Percentiles rank a stretch among this genome's conserved stretches.
Conservation (phyloP, 2,888 invertebrate genomes). For the Rhingia rostrata region DNA sequence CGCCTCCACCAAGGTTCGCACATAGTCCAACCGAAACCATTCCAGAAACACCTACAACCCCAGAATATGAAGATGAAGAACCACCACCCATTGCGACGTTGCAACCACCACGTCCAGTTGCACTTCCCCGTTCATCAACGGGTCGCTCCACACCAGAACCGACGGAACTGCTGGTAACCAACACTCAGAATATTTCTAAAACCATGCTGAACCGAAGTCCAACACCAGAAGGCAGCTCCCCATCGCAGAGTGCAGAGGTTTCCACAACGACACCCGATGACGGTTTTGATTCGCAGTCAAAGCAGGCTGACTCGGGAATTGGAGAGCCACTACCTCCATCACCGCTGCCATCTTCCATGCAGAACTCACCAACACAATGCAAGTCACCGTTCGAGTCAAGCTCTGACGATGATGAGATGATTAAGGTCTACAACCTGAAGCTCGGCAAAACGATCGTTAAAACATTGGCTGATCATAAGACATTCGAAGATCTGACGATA, state of each 20-base stretch:
- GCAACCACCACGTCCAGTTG: conserved; percentile 24
- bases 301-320: conserved; percentile 81
- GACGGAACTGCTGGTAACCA: conserved; percentile 33
- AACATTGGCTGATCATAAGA: conserved; percentile 74
- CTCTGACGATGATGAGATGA: conserved; percentile 82
- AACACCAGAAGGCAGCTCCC: conserved; percentile 79
- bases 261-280: conserved; percentile 63
- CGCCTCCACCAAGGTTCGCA: conserved; percentile 66
- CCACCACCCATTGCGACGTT: conserved; percentile 45
- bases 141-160: conserved; percentile 37
- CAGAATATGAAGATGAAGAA: conserved; percentile 21
- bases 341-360: conserved; percentile 77
- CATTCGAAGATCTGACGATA: conserved; percentile 73
- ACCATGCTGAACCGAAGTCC: conserved; percentile 80
- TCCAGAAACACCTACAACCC: conserved; percentile 69
- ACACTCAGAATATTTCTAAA: conserved; percentile 78
- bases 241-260: conserved; percentile 74
- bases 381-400: conserved; percentile 80
- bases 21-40: conserved; percentile 74
- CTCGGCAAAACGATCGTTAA: conserved; percentile 80
- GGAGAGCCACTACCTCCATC: conserved; percentile 79
- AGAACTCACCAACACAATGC: conserved; percentile 75
- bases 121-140: conserved; percentile 35
- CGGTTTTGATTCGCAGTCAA: conserved; percentile 79
- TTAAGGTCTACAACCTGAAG: conserved; percentile 82